These are phyloP conservation scores for Lamprotornis superbus DNA, from an alignment of 2,113 vertebrate genomes.

Conservation along the genomic window DNA sequence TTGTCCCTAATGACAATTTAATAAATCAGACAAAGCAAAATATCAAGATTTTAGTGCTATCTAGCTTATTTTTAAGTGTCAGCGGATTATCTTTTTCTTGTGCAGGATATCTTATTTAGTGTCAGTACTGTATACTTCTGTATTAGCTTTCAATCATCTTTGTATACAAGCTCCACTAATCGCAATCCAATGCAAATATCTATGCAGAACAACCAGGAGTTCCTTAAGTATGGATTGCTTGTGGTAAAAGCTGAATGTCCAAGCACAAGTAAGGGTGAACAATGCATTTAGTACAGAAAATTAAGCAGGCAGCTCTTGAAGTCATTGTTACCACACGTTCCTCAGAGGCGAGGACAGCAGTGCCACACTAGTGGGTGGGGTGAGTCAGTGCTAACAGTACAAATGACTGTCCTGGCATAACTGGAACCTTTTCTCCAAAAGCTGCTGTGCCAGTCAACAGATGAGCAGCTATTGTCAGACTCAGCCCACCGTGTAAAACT, in stretches of 20 bases:
- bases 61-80: background rate
- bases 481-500: background rate
- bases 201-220: background rate
- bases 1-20: background rate
- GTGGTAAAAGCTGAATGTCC: background rate
- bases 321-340: fast-evolving
- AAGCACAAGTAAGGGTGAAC: background rate
- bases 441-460: background rate
- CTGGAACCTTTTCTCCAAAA: background rate
- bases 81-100: background rate
- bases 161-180: background rate
- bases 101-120: background rate
- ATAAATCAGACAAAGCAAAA: background rate
- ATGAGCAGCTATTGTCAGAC: background rate
- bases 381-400: background rate
- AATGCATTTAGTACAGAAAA: background rate
- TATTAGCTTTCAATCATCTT: background rate
- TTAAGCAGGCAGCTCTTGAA: background rate
- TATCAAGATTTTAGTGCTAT: background rate
- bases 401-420: background rate
- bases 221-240: background rate
- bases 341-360: background rate
- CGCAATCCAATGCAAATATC: background rate
- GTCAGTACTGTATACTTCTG: background rate
- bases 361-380: fast-evolving